phyloP scores from a whole-genome alignment of 2,113 vertebrate genomes.

The Enhydra lutris region DNA sequence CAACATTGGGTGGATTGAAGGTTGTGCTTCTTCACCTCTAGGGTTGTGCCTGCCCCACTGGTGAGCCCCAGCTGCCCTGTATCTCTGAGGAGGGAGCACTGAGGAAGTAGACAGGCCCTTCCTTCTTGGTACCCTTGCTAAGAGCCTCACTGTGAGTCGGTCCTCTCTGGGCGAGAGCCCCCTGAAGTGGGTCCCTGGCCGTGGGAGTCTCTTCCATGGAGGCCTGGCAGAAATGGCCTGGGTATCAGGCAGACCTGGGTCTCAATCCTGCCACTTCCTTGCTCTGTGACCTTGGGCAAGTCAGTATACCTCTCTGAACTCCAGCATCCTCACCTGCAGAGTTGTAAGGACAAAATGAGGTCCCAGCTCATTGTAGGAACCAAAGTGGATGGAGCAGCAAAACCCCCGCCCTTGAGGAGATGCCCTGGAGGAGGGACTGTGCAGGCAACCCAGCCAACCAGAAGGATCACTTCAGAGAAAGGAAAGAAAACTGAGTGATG shows the following conservation, averaged over 20 bases:
- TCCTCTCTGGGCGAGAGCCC: neutral
- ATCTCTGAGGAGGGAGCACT: neutral
- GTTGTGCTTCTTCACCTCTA: neutral
- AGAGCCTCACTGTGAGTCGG: neutral
- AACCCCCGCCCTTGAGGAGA: neutral
- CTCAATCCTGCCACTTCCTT: neutral
- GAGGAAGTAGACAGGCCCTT: neutral
- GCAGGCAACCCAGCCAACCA: neutral
- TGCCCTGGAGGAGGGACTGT: neutral
- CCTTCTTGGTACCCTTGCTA: neutral
- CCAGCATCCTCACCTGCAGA: neutral
- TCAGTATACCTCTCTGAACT: neutral
- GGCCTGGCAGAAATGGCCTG: neutral
- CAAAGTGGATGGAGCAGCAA: neutral
- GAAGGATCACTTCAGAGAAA: neutral
- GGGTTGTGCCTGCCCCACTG: neutral
- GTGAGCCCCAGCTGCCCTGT: neutral
- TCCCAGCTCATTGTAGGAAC: neutral
- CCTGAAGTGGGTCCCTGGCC: neutral
- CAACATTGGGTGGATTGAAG: neutral
- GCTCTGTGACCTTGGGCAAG: neutral
- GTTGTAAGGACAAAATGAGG: neutral
- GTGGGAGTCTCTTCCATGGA: neutral
- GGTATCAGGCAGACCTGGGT: neutral
- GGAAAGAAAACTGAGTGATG: neutral